phyloP scores from a whole-genome alignment of 2,113 vertebrate species.

The Chelonoidis abingdonii region DNA sequence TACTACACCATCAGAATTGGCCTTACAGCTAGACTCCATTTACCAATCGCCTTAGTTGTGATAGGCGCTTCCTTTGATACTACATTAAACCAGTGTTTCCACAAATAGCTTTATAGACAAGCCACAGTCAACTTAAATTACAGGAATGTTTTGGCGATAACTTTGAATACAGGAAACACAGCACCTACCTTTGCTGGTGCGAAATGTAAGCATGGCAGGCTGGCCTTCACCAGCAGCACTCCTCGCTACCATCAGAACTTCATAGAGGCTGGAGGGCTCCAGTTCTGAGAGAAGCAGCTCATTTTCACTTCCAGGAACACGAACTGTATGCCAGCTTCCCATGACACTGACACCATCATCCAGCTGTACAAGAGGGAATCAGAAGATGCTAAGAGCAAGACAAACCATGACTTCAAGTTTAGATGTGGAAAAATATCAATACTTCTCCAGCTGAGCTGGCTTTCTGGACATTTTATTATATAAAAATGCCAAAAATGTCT shows the following conservation, averaged over 20 bases:
- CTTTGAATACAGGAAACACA: neutral
- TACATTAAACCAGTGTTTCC: neutral
- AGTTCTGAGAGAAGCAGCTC: slow-evolving; percentile 91
- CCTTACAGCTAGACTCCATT: neutral
- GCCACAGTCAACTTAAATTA: accelerated
- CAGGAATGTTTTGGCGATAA: neutral
- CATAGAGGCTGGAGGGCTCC: slow-evolving; percentile 94
- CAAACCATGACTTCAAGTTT: too few species aligned
- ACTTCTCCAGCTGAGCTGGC: neutral
- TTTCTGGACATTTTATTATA: neutral
- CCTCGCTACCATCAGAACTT: slow-evolving; percentile 96
- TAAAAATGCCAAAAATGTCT: neutral
- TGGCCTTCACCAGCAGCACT: slow-evolving; percentile 91
- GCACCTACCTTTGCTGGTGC: slow-evolving; percentile 93
- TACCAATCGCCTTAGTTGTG: neutral
- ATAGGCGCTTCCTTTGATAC: neutral
- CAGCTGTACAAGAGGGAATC: slow-evolving; percentile 78
- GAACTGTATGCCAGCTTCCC: slow-evolving; percentile 91
- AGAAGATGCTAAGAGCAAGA: neutral
- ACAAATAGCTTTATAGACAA: neutral
- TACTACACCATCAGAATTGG: neutral
- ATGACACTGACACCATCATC: slow-evolving; percentile 82
- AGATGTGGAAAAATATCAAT: neutral
- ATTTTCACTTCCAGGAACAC: slow-evolving; percentile 95
- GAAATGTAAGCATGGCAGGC: slow-evolving; percentile 97